These are phyloP conservation scores for Urechis unicinctus DNA, from an alignment of 2,888 invertebrate species.

Conservation along the genomic window DNA sequence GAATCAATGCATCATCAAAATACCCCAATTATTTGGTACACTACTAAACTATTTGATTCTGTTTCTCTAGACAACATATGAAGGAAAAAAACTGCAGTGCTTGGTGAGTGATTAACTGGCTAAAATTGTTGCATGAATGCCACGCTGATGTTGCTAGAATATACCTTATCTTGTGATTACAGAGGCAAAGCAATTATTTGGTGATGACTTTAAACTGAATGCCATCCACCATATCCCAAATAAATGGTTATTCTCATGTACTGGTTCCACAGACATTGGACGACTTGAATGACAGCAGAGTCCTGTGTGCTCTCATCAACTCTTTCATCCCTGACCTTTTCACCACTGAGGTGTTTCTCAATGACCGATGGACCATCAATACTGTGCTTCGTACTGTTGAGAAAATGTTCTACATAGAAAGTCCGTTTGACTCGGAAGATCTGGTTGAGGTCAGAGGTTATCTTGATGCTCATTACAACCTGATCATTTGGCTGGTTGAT, in stretches of 20 bases:
- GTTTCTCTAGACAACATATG: conserved; percentile 32
- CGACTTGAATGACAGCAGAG: conserved; percentile 46
- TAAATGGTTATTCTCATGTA: too few relatives aligned
- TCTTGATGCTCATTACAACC: neutral
- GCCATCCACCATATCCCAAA: too few relatives aligned
- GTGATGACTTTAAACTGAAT: too few relatives aligned
- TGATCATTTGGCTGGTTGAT: too few relatives aligned
- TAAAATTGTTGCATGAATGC: too few relatives aligned
- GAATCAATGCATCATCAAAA: neutral
- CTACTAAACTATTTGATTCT: conserved; percentile 1
- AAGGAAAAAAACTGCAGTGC: conserved; percentile 32
- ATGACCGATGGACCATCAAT: conserved; percentile 49
- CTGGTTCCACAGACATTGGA: conserved; percentile 31
- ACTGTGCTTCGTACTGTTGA: conserved; percentile 39
- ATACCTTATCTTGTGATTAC: too few relatives aligned
- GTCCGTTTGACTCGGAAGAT: conserved; percentile 46
- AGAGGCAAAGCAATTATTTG: too few relatives aligned
- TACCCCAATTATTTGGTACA: neutral
- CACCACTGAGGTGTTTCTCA: conserved; percentile 45
- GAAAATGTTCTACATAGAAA: conserved; percentile 44
- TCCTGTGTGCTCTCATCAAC: conserved; percentile 46
- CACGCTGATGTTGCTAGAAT: too few relatives aligned
- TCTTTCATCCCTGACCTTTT: conserved; percentile 47
- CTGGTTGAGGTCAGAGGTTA: conserved; percentile 36
- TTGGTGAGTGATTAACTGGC: conserved; percentile 37